Evolutionary conservation across 2,797 vertebrate genomes (phyloP).

Genomic region (Sebastes itinus): DNA sequence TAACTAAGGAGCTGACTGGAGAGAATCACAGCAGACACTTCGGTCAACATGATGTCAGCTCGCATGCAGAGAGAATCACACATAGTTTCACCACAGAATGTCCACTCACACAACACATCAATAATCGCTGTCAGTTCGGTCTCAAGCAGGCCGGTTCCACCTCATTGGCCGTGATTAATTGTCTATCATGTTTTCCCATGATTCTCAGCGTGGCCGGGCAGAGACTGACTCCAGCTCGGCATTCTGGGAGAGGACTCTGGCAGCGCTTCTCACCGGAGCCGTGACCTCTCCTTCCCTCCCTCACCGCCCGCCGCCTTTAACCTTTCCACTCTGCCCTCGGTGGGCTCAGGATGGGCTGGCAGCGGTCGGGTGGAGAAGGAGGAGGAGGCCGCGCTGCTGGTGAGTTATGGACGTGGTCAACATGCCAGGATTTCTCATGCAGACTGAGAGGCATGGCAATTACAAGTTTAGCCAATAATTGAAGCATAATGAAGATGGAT

Average conservation of each 20-base stretch:
- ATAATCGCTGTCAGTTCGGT: conserved; percentile 47
- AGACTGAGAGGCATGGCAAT: conserved; percentile 61
- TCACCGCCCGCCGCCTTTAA: conserved; percentile 38
- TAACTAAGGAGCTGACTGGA: conserved; percentile 7
- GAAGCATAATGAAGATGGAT: conserved; percentile 74
- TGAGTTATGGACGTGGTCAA: conserved; percentile 64
- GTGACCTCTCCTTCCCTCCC: conserved; percentile 55
- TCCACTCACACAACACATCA: conserved; percentile 44
- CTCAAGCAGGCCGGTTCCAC: conserved; percentile 63
- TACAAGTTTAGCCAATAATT: conserved; percentile 69
- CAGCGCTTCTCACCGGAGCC: conserved; percentile 66
- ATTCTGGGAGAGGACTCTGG: conserved; percentile 65
- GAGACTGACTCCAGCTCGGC: conserved; percentile 48
- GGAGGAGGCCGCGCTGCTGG: conserved; percentile 12
- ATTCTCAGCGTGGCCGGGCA: conserved; percentile 56
- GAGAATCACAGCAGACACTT: not conserved
- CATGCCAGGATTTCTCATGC: conserved; percentile 67
- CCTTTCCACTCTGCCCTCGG: conserved; percentile 63
- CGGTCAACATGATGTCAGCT: conserved; percentile 31
- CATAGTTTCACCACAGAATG: conserved; percentile 18
- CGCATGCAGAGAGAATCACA: conserved; percentile 35
- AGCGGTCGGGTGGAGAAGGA: not conserved
- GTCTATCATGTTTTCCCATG: conserved; percentile 68
- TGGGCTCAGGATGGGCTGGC: conserved; percentile 36
- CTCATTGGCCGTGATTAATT: conserved; percentile 79